A percentile compares a stretch with the other conserved stretches of the same genome.
Evolutionary conservation across 2,113 vertebrate genomes (phyloP).

Genomic region (Syngnathus floridae): DNA sequence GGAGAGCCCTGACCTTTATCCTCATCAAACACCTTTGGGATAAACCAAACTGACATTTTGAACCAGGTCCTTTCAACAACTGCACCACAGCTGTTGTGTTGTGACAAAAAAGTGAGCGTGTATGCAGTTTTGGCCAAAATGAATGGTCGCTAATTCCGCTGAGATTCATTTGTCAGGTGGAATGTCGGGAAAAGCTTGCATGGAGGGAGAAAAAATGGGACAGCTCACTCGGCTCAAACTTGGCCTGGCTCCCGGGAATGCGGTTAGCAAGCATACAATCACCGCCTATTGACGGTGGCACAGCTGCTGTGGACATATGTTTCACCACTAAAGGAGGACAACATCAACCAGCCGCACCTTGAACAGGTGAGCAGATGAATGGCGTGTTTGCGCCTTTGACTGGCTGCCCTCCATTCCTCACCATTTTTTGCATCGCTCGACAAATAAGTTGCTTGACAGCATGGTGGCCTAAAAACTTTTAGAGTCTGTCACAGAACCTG

Average conservation of each 20-base stretch:
- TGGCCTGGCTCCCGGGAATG: slow-evolving; percentile 70
- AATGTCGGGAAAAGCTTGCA: slow-evolving; percentile 39
- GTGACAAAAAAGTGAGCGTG: slow-evolving; percentile 15
- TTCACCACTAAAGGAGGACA: slow-evolving; percentile 66
- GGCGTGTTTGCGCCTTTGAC: slow-evolving; percentile 61
- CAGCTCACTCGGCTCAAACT: slow-evolving; percentile 63
- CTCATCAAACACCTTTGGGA: not conserved
- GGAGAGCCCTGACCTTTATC: not conserved
- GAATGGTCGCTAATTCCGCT: slow-evolving; percentile 21
- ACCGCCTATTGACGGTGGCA: slow-evolving; percentile 66
- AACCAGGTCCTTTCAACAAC: slow-evolving; percentile 15
- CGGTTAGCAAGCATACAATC: slow-evolving; percentile 65
- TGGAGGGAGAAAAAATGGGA: slow-evolving; percentile 49
- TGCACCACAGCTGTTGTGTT: slow-evolving; percentile 29
- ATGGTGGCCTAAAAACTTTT: slow-evolving; percentile 44
- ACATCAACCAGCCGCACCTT: slow-evolving; percentile 71
- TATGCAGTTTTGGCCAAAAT: slow-evolving; percentile 34
- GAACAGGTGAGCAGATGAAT: slow-evolving; percentile 73
- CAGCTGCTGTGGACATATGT: slow-evolving; percentile 76
- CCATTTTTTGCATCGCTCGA: slow-evolving; percentile 56
- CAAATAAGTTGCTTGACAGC: slow-evolving; percentile 56
- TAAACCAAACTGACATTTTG: not conserved
- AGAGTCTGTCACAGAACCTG: not conserved
- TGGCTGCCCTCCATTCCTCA: slow-evolving; percentile 57
- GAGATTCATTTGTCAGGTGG: slow-evolving; percentile 60